phyloP scores from a whole-genome alignment of 2,797 vertebrate species.

The Anolis apletophallus region DNA sequence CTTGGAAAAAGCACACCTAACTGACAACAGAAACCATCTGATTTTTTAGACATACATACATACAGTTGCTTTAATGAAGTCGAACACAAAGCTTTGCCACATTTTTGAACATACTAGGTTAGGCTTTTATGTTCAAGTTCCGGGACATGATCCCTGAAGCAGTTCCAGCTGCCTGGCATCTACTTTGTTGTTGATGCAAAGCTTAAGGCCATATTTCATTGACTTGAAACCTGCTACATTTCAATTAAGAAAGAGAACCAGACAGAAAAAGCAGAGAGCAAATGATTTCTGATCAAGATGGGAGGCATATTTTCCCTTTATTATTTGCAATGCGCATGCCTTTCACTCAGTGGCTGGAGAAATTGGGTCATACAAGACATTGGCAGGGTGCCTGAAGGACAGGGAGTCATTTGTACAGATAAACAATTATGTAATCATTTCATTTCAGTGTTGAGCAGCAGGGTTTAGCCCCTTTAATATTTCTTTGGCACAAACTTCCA shows the following conservation, averaged over 20 bases:
- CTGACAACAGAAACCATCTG: not conserved
- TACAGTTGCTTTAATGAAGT: conserved; percentile 11
- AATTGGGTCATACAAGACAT: conserved; percentile 50
- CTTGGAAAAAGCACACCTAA: not conserved
- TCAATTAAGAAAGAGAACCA: not conserved
- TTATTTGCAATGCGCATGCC: not conserved
- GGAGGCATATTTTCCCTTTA: conserved; percentile 18
- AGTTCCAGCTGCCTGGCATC: conserved; percentile 33
- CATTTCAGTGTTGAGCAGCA: conserved; percentile 6
- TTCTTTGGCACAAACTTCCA: conserved; percentile 30
- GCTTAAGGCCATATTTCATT: conserved; percentile 23
- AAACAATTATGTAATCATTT: conserved; percentile 47
- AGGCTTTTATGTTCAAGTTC: conserved; percentile 47
- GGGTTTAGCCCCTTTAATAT: conserved; percentile 15
- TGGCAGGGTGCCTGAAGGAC: conserved; percentile 35
- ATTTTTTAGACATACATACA: not conserved
- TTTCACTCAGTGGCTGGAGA: conserved; percentile 13
- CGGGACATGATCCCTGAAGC: conserved; percentile 37
- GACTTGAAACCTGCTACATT: conserved; percentile 23
- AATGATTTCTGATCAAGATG: conserved; percentile 21
- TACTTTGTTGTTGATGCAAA: conserved; percentile 48
- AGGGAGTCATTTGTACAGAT: not conserved
- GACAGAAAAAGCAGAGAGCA: conserved; percentile 16
- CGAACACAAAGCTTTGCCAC: conserved; percentile 2
- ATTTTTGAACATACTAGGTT: conserved; percentile 13